These are phyloP conservation scores for Neria commutata DNA, from an alignment of 2,888 invertebrate genomes.

Conservation along the genomic window DNA sequence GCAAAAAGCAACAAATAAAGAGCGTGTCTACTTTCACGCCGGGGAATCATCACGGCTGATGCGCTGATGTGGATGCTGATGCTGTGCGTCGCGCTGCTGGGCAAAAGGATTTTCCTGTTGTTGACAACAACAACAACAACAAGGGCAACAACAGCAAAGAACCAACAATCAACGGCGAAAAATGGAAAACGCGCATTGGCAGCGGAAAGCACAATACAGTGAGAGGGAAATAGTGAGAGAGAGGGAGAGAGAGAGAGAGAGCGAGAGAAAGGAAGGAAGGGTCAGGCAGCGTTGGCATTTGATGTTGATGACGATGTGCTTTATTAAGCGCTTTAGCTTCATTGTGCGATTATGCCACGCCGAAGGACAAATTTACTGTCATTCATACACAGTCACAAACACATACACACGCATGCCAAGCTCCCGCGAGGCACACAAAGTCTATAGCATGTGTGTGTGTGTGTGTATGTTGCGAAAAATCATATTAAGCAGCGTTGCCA, in stretches of 20 bases:
- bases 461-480: neutral
- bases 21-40: neutral
- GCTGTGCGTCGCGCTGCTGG: no score
- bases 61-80: neutral
- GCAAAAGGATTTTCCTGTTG: neutral
- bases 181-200: neutral
- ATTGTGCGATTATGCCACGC: slow-evolving; percentile 23
- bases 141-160: neutral
- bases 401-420: neutral
- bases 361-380: slow-evolving; percentile 10
- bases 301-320: slow-evolving; percentile 8
- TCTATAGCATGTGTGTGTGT: neutral
- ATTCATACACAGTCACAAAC: neutral
- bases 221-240: no score
- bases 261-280: no score
- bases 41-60: neutral
- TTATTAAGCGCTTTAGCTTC: slow-evolving; percentile 20
- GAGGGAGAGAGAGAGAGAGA: no score
- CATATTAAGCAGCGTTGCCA: neutral
- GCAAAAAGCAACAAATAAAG: no score
- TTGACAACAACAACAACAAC: neutral
- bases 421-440: neutral
- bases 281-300: neutral
- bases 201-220: neutral
- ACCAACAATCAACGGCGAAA: neutral